Evolutionary conservation across 2,888 invertebrate genomes (phyloP), one percentile per base, ranked within the genome.

Genomic region (Ptilodon capucinus): DNA sequence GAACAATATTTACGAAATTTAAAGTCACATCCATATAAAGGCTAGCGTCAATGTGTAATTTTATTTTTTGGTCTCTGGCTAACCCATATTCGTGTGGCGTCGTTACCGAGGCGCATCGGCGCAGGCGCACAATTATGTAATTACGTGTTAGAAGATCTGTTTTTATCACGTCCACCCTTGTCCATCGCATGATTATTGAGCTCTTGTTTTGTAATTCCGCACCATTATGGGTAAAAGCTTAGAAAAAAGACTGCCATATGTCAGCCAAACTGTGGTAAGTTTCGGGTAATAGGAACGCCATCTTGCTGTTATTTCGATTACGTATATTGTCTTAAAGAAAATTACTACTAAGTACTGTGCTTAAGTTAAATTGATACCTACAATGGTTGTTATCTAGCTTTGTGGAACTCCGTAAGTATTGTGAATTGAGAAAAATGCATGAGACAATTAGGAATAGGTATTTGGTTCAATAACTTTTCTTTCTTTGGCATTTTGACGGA

Each of bases 161-260:
- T 91, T 90, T 91, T 91, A 91, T 88, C 91, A 89, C 89, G 87
- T 91, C 88, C 84, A 89, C 89, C 90, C 89, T 86, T 86, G 88
- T 90, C 90, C 90, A 90, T 88, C 73, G 76, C 72, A 79, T 77
- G 79, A 86, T 90, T 89, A 90, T 90, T 86, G 85, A 85, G 71
- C 83, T 83, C 86, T 87, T 84, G 85, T 87, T 87, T 85, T 81
- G 81, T 86, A 83, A 86, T 85, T 82, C 74, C 60, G 76, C 81
- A 68, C 79, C 69, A 76, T 86, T 78, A 81, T 51, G 48, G 48
- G 40, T 40, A 63, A 65, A 64, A 64, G 63, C 56, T 57, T 59
- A 56, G 46, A 51, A 51, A 65, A 69, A 67, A 68, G 54, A 54
- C 46, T 57, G 45, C 77, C 82, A 80, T 76, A 80, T 82, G 80